These are phyloP conservation scores for Cydia amplana DNA, from an alignment of 1,140 invertebrate species.

Conservation along the genomic window DNA sequence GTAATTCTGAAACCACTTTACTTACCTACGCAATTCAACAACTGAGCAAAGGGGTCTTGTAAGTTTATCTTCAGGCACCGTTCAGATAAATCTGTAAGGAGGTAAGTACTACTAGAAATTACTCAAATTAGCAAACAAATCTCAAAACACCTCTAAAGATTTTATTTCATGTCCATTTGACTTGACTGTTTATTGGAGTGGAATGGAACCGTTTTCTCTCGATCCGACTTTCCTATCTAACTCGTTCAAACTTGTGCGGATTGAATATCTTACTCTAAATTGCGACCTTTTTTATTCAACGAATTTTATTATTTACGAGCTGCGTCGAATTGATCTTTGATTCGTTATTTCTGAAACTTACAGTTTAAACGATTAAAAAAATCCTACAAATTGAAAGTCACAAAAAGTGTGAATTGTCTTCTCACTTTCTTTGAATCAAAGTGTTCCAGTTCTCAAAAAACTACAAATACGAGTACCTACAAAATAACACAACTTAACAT, in stretches of 20 bases:
- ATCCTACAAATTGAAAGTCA: too few relatives aligned
- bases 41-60: background rate
- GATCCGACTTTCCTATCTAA: slow-evolving; percentile 25
- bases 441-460: too few relatives aligned
- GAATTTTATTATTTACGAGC: slow-evolving; percentile 10
- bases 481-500: too few relatives aligned
- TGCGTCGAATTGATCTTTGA: background rate
- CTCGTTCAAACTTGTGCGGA: slow-evolving; percentile 25
- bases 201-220: slow-evolving; percentile 12
- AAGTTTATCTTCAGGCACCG: background rate
- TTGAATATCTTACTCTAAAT: slow-evolving; percentile 33
- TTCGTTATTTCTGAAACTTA: background rate
- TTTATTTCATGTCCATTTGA: slow-evolving; percentile 14
- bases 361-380: background rate
- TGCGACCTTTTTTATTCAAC: slow-evolving; percentile 9
- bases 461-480: too few relatives aligned
- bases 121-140: background rate
- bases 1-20: background rate
- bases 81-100: background rate
- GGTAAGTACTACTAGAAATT: background rate
- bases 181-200: slow-evolving; percentile 14
- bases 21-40: background rate
- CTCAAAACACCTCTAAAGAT: background rate
- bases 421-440: too few relatives aligned
- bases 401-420: too few relatives aligned